Evolutionary conservation across 2,888 invertebrate genomes (phyloP), one percentile per base, ranked within the genome.

Genomic region (Sabellastarte sp.): DNA sequence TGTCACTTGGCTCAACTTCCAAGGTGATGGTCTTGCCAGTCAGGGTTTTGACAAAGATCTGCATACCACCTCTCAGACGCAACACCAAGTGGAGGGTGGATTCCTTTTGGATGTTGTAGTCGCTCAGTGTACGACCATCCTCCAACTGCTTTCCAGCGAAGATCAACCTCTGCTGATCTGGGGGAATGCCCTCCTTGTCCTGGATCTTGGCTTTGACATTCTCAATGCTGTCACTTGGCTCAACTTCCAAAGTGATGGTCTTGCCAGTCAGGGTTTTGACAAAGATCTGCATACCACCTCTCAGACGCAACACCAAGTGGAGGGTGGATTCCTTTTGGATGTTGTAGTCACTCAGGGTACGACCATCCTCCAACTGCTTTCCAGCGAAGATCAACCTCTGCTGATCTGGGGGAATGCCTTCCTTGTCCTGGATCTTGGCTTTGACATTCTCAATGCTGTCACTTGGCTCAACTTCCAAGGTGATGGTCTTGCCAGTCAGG

Each of bases 381-480:
- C 94, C 94, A 75, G 93, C 93, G 84, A 94, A 93, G 85, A 94
- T 94, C 84, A 94, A 87, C 79, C 97, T 95, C 85, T 93, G 93
- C 85, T 93, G 92, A 84, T 92, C 92, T 63, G 88, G 88, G 0
- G 88, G 88, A 68, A 88, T 75, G 1, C 87, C 87, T 73, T 71
- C 70, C 53, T 71, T 71, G 57, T 70, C 70, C 33, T 70, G 84
- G 67, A 85, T 84, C 66, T 84, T 84, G 20, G 82, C 80, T 84
- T 95, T 95, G 41, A 95, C 94, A 90, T 95, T 94, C 87, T 95
- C 94, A 76, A 95, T 95, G n/a, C 93, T 92, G 83, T 95, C 94
- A 0, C 92, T 92, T 60, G 94, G 91, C 85, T 95, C 94, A 70
- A 83, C 82, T 73, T 82, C 82, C 53, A 84, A 76, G 65, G 82